Evolutionary conservation across 2,888 invertebrate species (phyloP).

Genomic region (Drosophila longiperda): DNA sequence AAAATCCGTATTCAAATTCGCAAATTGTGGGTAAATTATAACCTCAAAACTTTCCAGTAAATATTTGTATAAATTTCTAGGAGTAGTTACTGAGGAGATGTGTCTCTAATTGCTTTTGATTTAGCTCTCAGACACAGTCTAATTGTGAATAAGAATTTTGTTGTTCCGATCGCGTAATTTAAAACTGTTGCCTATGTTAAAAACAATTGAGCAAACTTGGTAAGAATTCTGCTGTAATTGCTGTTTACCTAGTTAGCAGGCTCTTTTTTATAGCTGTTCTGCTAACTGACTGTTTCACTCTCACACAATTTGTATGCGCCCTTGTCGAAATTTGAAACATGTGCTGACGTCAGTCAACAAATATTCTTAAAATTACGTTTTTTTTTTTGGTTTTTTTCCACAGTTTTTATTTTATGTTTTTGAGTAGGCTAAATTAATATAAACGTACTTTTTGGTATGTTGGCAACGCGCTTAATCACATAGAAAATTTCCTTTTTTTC

Average conservation of each 20-base stretch:
- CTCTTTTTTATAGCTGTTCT: neutral
- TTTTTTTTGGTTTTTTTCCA: slow-evolving; percentile 1
- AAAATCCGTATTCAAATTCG: neutral
- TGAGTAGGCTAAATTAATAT: neutral
- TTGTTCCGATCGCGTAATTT: neutral
- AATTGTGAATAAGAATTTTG: neutral
- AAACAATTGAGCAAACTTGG: neutral
- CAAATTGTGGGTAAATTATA: neutral
- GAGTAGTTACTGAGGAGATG: neutral
- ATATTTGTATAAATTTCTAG: neutral
- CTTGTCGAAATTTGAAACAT: slow-evolving; percentile 21
- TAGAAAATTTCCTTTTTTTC: slow-evolving; percentile 13
- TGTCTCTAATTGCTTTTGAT: neutral
- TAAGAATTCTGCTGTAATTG: neutral
- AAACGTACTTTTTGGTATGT: slow-evolving; percentile 41
- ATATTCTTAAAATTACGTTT: slow-evolving; percentile 4
- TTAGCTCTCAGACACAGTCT: neutral
- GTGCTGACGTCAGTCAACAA: slow-evolving; percentile 49
- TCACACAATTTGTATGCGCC: slow-evolving; percentile 1
- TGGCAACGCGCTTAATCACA: slow-evolving; percentile 23
- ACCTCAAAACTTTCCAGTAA: neutral
- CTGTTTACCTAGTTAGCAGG: neutral
- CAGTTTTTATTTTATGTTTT: slow-evolving; percentile 4
- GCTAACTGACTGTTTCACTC: neutral
- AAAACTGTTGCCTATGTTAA: neutral